Conservation (phyloP, 2,113 vertebrate genomes). For the Eudyptes chrysolophus region DNA sequence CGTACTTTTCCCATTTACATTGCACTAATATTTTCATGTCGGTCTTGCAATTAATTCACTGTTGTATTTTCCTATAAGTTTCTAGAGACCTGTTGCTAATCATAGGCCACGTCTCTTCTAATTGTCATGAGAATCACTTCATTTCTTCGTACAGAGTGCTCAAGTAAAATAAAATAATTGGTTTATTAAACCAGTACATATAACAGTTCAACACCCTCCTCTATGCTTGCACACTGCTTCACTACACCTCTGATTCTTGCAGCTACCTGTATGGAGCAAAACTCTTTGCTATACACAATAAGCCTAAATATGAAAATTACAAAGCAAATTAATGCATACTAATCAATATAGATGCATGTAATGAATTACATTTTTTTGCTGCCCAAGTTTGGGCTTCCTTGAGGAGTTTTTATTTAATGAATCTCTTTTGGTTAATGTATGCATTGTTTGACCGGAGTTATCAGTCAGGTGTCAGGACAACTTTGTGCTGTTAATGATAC, state of each 20-base stretch:
- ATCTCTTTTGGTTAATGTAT: neutral
- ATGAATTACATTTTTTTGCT: neutral
- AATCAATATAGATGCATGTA: neutral
- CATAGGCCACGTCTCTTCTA: neutral
- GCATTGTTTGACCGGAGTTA: neutral
- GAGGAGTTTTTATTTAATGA: neutral
- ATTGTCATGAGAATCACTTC: neutral
- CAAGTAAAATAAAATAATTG: neutral
- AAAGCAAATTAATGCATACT: neutral
- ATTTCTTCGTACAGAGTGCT: neutral
- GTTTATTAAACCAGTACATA: neutral
- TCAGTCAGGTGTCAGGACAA: neutral
- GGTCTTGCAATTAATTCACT: neutral
- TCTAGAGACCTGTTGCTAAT: neutral
- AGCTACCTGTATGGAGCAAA: neutral
- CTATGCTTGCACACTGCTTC: neutral
- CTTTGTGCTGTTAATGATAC: neutral
- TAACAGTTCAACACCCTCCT: neutral
- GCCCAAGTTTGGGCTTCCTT: neutral
- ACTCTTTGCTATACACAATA: neutral
- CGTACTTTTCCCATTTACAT: neutral
- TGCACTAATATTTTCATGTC: neutral
- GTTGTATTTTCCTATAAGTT: neutral
- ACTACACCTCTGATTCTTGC: neutral
- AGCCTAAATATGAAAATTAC: neutral